phyloP scores from a whole-genome alignment of 2,113 vertebrate species.

The human (Homo sapiens) region DNA sequence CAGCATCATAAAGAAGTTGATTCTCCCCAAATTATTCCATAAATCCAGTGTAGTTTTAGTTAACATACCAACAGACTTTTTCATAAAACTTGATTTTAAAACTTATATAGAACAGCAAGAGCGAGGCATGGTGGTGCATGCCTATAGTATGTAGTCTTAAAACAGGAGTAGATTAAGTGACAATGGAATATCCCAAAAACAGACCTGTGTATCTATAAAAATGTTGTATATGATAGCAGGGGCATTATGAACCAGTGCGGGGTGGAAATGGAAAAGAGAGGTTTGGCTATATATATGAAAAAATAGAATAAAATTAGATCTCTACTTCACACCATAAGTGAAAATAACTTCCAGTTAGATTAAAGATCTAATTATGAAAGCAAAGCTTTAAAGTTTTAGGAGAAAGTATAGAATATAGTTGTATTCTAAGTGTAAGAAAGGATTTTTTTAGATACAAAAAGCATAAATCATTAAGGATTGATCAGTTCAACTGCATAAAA shows the following conservation, averaged over 20 bases:
- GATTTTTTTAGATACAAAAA: conserved; percentile 25
- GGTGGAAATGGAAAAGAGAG: not conserved
- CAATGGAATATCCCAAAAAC: not conserved
- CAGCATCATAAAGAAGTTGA: not conserved
- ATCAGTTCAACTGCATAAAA: conserved; percentile 16
- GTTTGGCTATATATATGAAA: not conserved
- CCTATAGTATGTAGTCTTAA: not conserved
- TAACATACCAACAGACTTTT: conserved; percentile 2
- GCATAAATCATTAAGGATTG: conserved; percentile 17
- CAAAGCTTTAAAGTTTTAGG: conserved; percentile 47
- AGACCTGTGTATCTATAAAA: not conserved
- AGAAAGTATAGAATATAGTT: conserved; percentile 18
- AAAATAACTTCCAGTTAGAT: conserved; percentile 18
- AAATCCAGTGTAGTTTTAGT: conserved; percentile 37
- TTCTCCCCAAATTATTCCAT: conserved; percentile 28
- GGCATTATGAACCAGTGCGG: not conserved
- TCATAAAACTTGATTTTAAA: conserved; percentile 46
- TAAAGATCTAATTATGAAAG: conserved; percentile 39
- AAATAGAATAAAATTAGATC: conserved; percentile 10
- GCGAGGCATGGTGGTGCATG: not conserved
- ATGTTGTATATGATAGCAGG: not conserved
- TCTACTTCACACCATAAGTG: not conserved
- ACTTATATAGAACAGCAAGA: not conserved
- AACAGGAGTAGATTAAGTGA: not conserved
- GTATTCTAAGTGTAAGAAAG: conserved; percentile 1